These are phyloP conservation scores for Conchocele bisecta DNA, from an alignment of 2,888 invertebrate genomes.

Conservation along the genomic window DNA sequence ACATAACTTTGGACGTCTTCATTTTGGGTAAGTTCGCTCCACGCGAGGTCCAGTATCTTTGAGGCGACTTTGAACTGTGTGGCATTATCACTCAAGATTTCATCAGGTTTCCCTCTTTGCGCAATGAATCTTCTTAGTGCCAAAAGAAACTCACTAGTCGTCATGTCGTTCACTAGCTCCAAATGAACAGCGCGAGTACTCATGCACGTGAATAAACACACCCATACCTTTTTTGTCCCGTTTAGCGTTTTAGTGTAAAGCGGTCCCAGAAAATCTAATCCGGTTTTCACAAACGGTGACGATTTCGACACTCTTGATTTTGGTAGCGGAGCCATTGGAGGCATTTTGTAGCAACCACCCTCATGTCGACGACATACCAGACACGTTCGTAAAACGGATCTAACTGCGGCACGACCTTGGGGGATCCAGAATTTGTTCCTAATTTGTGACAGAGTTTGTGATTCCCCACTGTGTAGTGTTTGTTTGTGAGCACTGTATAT, in stretches of 20 bases:
- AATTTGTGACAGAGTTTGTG: slow-evolving; percentile 31
- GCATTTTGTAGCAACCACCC: slow-evolving; percentile 8
- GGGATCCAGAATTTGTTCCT: slow-evolving; percentile 31
- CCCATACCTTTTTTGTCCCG: neutral
- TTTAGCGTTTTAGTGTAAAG: neutral
- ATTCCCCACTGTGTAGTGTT: slow-evolving; percentile 29
- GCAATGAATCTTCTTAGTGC: slow-evolving; percentile 11
- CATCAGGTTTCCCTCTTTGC: neutral
- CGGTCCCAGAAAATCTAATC: slow-evolving; percentile 13
- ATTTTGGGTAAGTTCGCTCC: neutral
- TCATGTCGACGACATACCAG: slow-evolving; percentile 18
- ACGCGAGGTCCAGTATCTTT: neutral
- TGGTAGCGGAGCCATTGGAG: slow-evolving; percentile 21
- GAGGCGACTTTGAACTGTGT: neutral
- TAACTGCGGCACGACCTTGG: slow-evolving; percentile 24
- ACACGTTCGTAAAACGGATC: slow-evolving; percentile 17
- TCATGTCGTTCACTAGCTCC: slow-evolving; percentile 6
- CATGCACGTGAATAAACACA: slow-evolving; percentile 12
- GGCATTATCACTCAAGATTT: neutral
- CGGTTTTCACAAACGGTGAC: slow-evolving; percentile 1
- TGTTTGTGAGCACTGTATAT: slow-evolving; percentile 39
- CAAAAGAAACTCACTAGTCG: neutral
- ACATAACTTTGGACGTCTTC: slow-evolving; percentile 1
- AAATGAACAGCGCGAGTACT: slow-evolving; percentile 7
- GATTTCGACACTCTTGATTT: slow-evolving; percentile 2